phyloP scores from a whole-genome alignment of 1,140 invertebrate genomes.

The Belonocnema kinseyi region DNA sequence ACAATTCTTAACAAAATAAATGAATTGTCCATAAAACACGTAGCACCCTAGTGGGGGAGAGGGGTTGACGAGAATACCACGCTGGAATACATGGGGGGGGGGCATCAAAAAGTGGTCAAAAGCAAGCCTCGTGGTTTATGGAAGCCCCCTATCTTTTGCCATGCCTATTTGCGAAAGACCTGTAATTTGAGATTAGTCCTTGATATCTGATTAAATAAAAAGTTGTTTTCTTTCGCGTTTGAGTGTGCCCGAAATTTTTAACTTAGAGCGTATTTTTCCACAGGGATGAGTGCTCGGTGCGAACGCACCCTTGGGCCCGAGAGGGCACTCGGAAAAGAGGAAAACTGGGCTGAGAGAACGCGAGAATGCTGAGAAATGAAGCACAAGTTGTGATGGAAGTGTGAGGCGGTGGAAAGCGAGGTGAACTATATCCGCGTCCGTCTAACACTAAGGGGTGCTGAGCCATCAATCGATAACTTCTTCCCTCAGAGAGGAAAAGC shows the following conservation, averaged over 20 bases:
- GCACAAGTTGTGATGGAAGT: background rate
- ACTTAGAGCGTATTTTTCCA: background rate
- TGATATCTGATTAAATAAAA: too few relatives aligned
- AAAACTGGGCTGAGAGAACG: constrained; percentile 47
- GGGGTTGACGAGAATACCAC: too few relatives aligned
- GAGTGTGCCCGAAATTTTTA: background rate
- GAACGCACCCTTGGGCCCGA: constrained; percentile 53
- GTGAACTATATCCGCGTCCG: constrained; percentile 10
- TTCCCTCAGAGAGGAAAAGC: constrained; percentile 54
- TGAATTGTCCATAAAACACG: too few relatives aligned
- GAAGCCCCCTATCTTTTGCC: too few relatives aligned
- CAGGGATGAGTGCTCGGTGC: constrained; percentile 46
- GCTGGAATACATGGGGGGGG: too few relatives aligned
- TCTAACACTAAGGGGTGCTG: constrained; percentile 50
- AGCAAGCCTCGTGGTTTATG: too few relatives aligned
- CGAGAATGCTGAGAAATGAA: constrained; percentile 24
- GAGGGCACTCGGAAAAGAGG: constrained; percentile 43
- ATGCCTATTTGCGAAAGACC: too few relatives aligned
- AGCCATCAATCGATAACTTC: constrained; percentile 68
- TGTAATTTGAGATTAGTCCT: too few relatives aligned
- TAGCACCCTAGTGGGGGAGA: too few relatives aligned
- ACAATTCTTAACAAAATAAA: too few relatives aligned
- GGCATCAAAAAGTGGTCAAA: too few relatives aligned
- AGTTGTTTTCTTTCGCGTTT: background rate
- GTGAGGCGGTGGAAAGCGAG: constrained; percentile 36